A percentile compares a stretch with the other conserved stretches of the same genome.
Evolutionary conservation across 2,113 vertebrate genomes (phyloP).

Genomic region (Hiodon tergisus): DNA sequence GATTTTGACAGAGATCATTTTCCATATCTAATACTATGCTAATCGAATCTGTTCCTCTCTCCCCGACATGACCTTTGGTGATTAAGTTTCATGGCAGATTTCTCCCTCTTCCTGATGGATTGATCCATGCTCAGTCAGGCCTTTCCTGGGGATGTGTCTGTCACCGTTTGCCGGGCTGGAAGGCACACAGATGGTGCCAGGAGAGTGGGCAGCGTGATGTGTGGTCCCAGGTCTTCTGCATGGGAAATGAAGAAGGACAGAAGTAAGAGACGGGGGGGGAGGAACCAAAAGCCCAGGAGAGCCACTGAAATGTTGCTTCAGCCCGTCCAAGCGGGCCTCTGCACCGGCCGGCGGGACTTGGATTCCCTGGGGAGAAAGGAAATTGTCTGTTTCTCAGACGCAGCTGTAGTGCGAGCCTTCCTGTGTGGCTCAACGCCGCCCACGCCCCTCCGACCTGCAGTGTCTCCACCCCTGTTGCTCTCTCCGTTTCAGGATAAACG

Average conservation of each 20-base stretch:
- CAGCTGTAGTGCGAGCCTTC: conserved; percentile 10
- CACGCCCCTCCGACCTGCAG: not conserved
- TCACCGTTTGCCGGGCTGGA: conserved; percentile 52
- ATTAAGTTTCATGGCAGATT: conserved; percentile 96
- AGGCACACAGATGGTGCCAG: conserved; percentile 52
- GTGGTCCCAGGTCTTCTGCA: conserved; percentile 54
- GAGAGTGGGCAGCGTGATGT: conserved; percentile 49
- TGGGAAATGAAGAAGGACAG: conserved; percentile 37
- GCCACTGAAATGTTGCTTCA: not conserved
- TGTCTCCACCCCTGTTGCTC: not conserved
- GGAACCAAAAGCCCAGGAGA: conserved; percentile 24
- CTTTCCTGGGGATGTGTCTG: conserved; percentile 51
- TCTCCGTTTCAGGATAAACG: not conserved
- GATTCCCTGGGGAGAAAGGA: conserved; percentile 2
- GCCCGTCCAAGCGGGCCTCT: not conserved
- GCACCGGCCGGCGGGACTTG: not conserved
- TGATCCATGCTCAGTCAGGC: conserved; percentile 73
- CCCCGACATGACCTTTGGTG: conserved; percentile 97
- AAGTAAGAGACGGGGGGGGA: conserved; percentile 8
- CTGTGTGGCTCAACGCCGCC: not conserved
- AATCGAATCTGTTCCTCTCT: conserved; percentile 99
- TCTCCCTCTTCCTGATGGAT: conserved; percentile 66
- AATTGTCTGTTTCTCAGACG: conserved; percentile 5
- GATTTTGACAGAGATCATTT: conserved; percentile 99
- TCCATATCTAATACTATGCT: conserved; percentile 99